phyloP scores from a whole-genome alignment of 1,140 invertebrate genomes.

The Zaprionus inermis region DNA sequence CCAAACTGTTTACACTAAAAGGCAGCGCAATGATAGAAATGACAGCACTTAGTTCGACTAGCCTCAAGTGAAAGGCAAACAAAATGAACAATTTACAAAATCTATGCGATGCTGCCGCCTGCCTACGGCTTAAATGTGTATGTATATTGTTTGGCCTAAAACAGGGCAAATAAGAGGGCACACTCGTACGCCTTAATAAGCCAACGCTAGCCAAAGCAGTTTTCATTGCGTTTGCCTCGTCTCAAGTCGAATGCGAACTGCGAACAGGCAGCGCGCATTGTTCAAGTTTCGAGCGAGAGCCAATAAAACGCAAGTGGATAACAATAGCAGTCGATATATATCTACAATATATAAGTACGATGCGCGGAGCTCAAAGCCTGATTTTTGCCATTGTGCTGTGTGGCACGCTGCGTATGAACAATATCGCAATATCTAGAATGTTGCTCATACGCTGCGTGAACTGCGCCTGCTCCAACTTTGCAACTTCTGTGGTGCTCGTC shows the following conservation, averaged over 20 bases:
- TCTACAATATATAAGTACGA: conserved; percentile 10
- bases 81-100: conserved; percentile 52
- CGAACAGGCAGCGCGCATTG: conserved; percentile 36
- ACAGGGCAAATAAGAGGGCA: conserved; percentile 12
- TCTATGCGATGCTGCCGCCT: conserved; percentile 27
- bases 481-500: conserved; percentile 41
- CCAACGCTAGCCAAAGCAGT: too few species aligned
- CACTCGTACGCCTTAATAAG: background rate
- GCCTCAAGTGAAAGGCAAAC: conserved; percentile 59
- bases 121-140: conserved; percentile 10
- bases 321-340: conserved; percentile 38
- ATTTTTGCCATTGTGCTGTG: conserved; percentile 35
- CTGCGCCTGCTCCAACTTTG: conserved; percentile 67
- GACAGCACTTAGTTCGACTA: conserved; percentile 55
- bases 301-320: conserved; percentile 44
- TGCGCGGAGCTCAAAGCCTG: conserved; percentile 19
- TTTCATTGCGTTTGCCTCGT: conserved; percentile 21
- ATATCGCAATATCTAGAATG: conserved; percentile 50
- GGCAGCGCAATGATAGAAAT: conserved; percentile 6
- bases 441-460: conserved; percentile 68
- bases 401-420: conserved; percentile 60
- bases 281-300: conserved; percentile 21
- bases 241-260: conserved; percentile 7
- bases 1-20: conserved; percentile 20
- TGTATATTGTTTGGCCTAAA: conserved; percentile 24